Evolutionary conservation across 2,797 vertebrate species (phyloP), one percentile per base, ranked within the genome.

Genomic region (Bucorvus abyssinicus): DNA sequence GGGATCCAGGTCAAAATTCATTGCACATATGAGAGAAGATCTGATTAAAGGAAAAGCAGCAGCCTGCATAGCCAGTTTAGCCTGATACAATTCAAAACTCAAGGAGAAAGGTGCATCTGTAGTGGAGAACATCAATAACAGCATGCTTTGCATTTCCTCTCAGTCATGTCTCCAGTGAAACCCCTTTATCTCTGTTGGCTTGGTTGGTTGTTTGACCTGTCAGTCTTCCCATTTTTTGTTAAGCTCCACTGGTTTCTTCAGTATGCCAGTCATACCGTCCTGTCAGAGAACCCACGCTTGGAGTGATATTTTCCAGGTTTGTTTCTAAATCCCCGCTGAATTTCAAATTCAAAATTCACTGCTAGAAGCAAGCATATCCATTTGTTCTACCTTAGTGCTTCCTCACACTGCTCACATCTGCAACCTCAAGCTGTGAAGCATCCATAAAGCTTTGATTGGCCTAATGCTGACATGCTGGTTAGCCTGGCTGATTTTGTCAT

Each of bases 31-130:
- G 44, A 47, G 57, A 74, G 59, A 75, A 84, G 50, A 93, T 76
- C 64, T 77, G 80, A 87, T 93, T 69, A 91, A 90, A 91, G 67
- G 67, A 76, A 67, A 63, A 93, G 47, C 44, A 64, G 49, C 47
- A 79, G 30, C 89, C 45, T 82, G 70, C 10, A 1, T 70, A 87
- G 87, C 83, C 82, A 82, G 83, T 87, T 93, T 82, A 91, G 84
- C 87, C n/a, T 81, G 69, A 86, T 65, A 56, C 12, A 63, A 29
- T 87, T 88, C 36, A 74, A 84, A 92, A 88, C 30, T 52, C 55
- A 79, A 86, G 61, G 45, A 65, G 50, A 91, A 89, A 59, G 34
- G 32, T 83, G 22, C 13, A 26, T 79, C 24, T 36, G 30, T 70
- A 80, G 19, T 17, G 38, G 84, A 78, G 57, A 95, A 24, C 40